Percentiles rank a stretch among this genome's conserved stretches.
Evolutionary conservation across 2,113 vertebrate genomes (phyloP).

Genomic region (Diadophis punctatus): DNA sequence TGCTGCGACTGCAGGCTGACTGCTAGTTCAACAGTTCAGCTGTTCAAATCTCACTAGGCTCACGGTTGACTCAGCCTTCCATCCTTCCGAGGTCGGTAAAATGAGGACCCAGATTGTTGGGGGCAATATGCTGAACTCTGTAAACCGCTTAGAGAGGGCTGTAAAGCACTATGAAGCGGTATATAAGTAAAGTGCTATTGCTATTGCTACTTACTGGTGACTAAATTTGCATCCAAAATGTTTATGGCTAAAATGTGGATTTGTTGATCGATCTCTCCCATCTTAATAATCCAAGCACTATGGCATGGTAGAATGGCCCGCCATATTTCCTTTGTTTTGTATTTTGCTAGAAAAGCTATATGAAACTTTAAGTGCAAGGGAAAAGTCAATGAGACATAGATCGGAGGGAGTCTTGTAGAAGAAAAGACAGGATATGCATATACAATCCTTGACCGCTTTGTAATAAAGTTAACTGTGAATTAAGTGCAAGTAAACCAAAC

Average conservation of each 20-base stretch:
- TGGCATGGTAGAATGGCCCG: not conserved
- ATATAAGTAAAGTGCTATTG: too few species aligned
- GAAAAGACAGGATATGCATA: not conserved
- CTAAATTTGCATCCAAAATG: too few species aligned
- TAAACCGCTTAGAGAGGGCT: too few species aligned
- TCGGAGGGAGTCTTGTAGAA: not conserved
- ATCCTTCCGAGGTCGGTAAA: too few species aligned
- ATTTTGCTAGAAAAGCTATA: not conserved
- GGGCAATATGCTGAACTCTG: too few species aligned
- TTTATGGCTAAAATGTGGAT: not conserved
- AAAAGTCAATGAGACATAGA: not conserved
- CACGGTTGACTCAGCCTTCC: too few species aligned
- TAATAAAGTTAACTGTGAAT: not conserved
- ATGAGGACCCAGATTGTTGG: too few species aligned
- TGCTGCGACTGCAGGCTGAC: too few species aligned
- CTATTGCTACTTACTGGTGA: too few species aligned
- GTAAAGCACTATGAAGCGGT: too few species aligned
- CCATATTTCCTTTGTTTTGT: not conserved
- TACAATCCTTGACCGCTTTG: not conserved
- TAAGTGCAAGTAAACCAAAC: not conserved
- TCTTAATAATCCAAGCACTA: not conserved
- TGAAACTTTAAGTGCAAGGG: not conserved
- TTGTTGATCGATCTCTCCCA: not conserved
- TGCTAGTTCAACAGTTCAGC: too few species aligned
- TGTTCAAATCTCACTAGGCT: too few species aligned